Conservation (phyloP, 2,888 invertebrate genomes). For the Polia nebulosa region DNA sequence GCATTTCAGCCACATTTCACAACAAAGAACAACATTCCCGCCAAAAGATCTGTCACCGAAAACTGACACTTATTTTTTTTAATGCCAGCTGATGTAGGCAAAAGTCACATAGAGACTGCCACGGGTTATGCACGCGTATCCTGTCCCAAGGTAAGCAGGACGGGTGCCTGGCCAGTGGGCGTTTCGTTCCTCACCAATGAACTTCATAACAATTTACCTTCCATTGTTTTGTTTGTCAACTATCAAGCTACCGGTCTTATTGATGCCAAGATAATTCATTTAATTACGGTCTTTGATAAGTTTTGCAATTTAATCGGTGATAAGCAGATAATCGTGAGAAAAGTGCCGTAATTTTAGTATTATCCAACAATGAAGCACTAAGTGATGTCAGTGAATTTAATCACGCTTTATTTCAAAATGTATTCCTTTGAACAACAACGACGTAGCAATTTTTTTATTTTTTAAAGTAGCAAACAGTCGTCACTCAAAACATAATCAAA, state of each 20-base stretch:
- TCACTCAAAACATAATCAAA: no score
- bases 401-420: background rate
- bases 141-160: conserved; percentile 82
- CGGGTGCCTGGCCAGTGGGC: conserved; percentile 73
- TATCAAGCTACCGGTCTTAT: conserved; percentile 66
- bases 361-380: background rate
- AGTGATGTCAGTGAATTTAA: background rate
- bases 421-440: background rate
- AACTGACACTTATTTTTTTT: conserved; percentile 56
- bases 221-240: conserved; percentile 79
- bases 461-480: no score
- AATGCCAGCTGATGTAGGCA: conserved; percentile 60
- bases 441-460: no score
- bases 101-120: conserved; percentile 73
- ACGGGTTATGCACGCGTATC: conserved; percentile 71
- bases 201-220: conserved; percentile 69
- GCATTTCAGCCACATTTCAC: background rate
- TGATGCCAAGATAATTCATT: conserved; percentile 51
- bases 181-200: conserved; percentile 82
- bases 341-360: background rate
- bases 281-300: conserved; percentile 58
- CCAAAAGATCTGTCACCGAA: conserved; percentile 29
- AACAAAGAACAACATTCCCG: conserved; percentile 32
- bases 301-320: conserved; percentile 35
- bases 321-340: conserved; percentile 7